Evolutionary conservation across 2,888 invertebrate genomes (phyloP), one percentile per base, ranked within the genome.

Genomic region (Tetanocera ferruginea): DNA sequence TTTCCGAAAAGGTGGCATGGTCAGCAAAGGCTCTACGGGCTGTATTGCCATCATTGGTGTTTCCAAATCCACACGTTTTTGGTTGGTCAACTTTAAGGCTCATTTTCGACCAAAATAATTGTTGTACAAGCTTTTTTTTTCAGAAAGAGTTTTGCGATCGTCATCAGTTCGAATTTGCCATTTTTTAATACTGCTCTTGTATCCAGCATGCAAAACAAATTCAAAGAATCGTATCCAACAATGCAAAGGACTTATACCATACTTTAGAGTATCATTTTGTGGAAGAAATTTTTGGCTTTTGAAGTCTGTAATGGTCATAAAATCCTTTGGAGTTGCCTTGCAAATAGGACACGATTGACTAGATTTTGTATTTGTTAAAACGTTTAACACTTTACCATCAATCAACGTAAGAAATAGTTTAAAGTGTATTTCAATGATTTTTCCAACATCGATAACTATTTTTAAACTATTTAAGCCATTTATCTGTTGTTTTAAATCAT

Each of bases 41-140:
- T 14, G 78, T 78, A 52, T 72, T 76, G 3, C 78, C 76, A 31
- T 72, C 76, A 49, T 72, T 78, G n/a, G 76, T 76, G 67, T n/a
- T n/a, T n/a, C n/a, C n/a, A n/a, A n/a, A n/a, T n/a, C n/a, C n/a
- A n/a, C n/a, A n/a, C n/a, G n/a, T 19, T 64, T 76, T 78, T 5
- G 76, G 76, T 14, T 62, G 72, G 60, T 62, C 69, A 5, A 76
- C 79, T 11, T 34, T 28, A 17, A 79, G 73, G 2, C 64, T 51
- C 14, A 76, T 28, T 76, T 3, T 14, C 19, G 64, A 72, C 76
- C 60, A 52, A 76, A 79, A 11, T 8, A 37, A 9, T 28, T 49
- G 43, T 79, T 72, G 60, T 72, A 57, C 37, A 8, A n/a, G 4
- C 25, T 6, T n/a, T 73, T 73, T 60, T 17, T 73, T 5, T 28